phyloP scores from a whole-genome alignment of 1,140 invertebrate species.

The Drosophila subobscura region DNA sequence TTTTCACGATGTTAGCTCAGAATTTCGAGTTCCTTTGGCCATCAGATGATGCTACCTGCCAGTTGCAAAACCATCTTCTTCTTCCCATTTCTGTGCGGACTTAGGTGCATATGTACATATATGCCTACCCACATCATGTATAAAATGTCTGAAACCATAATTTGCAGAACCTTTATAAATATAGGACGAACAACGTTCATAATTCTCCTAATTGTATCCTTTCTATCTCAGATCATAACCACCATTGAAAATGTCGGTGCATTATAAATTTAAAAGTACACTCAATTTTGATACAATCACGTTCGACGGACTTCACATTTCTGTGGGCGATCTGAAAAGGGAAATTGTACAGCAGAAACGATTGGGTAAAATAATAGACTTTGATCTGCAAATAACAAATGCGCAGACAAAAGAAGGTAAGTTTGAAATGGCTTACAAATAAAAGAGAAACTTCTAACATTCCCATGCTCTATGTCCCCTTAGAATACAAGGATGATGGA shows the following conservation, averaged over 20 bases:
- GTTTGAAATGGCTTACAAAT: not conserved
- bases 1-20: no score
- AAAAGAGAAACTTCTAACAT: no score
- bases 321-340: constrained; percentile 96
- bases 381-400: constrained; percentile 98
- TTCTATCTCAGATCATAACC: constrained; percentile 12
- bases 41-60: no score
- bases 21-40: no score
- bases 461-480: constrained; percentile 70
- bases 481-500: constrained; percentile 96
- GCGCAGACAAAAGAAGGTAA: constrained; percentile 98
- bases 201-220: constrained; percentile 17
- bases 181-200: not conserved
- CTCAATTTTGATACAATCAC: constrained; percentile 97
- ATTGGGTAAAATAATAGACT: constrained; percentile 96
- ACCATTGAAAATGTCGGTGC: constrained; percentile 91
- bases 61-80: no score
- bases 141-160: no score
- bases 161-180: no score
- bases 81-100: no score
- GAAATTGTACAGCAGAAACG: constrained; percentile 97
- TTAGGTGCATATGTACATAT: no score
- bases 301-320: constrained; percentile 98
- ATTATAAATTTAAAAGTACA: constrained; percentile 99
- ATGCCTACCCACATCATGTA: no score